These are phyloP conservation scores for Sinhomidia bicolor DNA, from an alignment of 2,888 invertebrate genomes.

Conservation along the genomic window DNA sequence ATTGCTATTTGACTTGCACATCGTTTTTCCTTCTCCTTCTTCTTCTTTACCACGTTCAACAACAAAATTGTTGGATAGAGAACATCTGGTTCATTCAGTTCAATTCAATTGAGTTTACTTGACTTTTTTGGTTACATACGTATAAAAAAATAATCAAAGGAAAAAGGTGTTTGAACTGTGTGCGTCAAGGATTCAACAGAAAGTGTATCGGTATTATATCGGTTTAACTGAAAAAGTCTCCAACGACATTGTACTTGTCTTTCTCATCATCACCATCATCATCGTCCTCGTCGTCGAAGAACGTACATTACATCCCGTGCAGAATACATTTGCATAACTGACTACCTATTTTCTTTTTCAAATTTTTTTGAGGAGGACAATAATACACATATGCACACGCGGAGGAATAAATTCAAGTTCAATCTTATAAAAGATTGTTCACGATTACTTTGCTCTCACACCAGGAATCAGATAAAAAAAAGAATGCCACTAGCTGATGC, in stretches of 20 bases:
- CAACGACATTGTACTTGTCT: conserved; percentile 2
- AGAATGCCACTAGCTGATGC: conserved; percentile 29
- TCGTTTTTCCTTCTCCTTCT: too few species aligned
- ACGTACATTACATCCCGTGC: too few species aligned
- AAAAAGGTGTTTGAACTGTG: conserved; percentile 28
- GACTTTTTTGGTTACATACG: neutral
- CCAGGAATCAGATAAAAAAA: conserved; percentile 56
- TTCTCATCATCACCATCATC: neutral
- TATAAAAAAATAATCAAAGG: neutral
- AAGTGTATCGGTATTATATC: neutral
- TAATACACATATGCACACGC: neutral
- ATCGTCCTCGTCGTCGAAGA: too few species aligned
- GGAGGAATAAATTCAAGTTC: conserved; percentile 10
- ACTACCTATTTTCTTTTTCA: too few species aligned
- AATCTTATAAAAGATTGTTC: neutral
- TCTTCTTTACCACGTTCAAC: conserved; percentile 29
- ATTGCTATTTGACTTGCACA: neutral
- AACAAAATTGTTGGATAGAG: conserved; percentile 37
- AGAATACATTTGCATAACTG: too few species aligned
- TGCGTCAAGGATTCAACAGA: too few species aligned
- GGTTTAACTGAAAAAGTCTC: neutral
- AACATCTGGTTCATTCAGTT: conserved; percentile 52
- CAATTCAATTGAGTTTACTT: conserved; percentile 11
- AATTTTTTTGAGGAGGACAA: neutral
- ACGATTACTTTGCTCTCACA: conserved; percentile 55